phyloP scores from a whole-genome alignment of 1,140 invertebrate genomes.

The Harpegnathos saltator region DNA sequence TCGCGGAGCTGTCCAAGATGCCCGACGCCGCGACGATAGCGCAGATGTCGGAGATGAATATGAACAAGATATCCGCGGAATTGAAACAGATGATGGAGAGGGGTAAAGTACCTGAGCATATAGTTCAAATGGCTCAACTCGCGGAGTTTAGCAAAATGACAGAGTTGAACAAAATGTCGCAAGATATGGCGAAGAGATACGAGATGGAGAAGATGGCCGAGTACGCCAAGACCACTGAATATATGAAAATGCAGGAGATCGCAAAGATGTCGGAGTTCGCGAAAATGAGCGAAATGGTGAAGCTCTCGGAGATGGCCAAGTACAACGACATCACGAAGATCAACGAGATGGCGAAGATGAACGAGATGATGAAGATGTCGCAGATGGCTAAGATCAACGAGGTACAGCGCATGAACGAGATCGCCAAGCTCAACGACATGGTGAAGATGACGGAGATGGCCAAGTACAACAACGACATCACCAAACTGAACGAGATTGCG shows the following conservation, averaged over 20 bases:
- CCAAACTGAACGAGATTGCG: constrained; percentile 81
- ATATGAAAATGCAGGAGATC: constrained; percentile 84
- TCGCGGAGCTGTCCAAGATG: constrained; percentile 84
- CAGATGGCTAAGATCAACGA: constrained; percentile 81
- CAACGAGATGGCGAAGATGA: constrained; percentile 80
- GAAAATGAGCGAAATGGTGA: constrained; percentile 85
- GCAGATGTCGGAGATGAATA: constrained; percentile 85
- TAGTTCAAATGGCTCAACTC: constrained; percentile 85
- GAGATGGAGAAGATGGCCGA: constrained; percentile 85
- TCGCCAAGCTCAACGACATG: constrained; percentile 85
- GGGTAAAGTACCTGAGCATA: constrained; percentile 85
- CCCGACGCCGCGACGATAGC: constrained; percentile 81
- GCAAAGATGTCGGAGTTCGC: constrained; percentile 81
- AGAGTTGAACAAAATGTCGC: constrained; percentile 84
- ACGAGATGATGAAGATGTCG: constrained; percentile 85
- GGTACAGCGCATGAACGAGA: constrained; percentile 84
- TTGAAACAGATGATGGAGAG: constrained; percentile 86
- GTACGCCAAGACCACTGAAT: constrained; percentile 83
- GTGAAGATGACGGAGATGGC: constrained; percentile 85
- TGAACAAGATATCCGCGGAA: constrained; percentile 85
- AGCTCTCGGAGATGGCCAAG: constrained; percentile 84
- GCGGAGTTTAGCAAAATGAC: constrained; percentile 85
- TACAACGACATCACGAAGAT: constrained; percentile 84
- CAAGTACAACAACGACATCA: constrained; percentile 83
- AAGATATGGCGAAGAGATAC: constrained; percentile 84